Evolutionary conservation across 2,888 invertebrate genomes (phyloP).

Genomic region (Xestia xanthographa): DNA sequence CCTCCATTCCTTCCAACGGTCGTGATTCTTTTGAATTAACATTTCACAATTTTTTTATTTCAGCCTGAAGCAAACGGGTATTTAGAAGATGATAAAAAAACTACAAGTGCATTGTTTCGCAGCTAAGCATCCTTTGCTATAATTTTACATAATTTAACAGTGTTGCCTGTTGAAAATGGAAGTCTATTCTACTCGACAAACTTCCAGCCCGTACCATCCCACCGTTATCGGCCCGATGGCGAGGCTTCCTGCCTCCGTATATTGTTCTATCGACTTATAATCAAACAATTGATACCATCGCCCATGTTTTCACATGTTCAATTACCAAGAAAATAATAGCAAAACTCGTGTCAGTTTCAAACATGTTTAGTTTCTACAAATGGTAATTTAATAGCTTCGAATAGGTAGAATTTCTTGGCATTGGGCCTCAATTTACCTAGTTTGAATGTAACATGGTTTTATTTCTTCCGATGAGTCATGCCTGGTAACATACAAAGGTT

Average conservation of each 20-base stretch:
- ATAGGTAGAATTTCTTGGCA: slow-evolving; percentile 41
- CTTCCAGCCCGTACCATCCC: slow-evolving; percentile 60
- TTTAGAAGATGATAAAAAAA: not conserved
- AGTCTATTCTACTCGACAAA: slow-evolving; percentile 1
- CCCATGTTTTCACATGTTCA: slow-evolving; percentile 66
- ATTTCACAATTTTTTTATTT: not conserved
- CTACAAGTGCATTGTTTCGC: not conserved
- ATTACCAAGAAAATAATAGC: slow-evolving; percentile 63
- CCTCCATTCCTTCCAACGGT: no score
- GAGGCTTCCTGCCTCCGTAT: slow-evolving; percentile 76
- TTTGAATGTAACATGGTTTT: slow-evolving; percentile 20
- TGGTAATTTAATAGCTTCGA: slow-evolving; percentile 42
- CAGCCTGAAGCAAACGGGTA: not conserved
- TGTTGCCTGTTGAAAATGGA: not conserved
- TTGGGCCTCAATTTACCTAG: slow-evolving; percentile 21
- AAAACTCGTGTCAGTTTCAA: slow-evolving; percentile 56
- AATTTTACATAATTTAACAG: not conserved
- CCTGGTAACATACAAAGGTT: slow-evolving; percentile 8
- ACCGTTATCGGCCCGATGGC: slow-evolving; percentile 75
- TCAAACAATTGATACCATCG: slow-evolving; percentile 84
- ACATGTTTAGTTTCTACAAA: slow-evolving; percentile 42
- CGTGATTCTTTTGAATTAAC: not conserved
- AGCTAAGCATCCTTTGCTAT: not conserved
- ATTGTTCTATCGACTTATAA: slow-evolving; percentile 83
- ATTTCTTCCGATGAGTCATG: slow-evolving; percentile 44